These are phyloP conservation scores for Hippocampus barbouri DNA, from an alignment of 2,113 vertebrate genomes.

Conservation along the genomic window DNA sequence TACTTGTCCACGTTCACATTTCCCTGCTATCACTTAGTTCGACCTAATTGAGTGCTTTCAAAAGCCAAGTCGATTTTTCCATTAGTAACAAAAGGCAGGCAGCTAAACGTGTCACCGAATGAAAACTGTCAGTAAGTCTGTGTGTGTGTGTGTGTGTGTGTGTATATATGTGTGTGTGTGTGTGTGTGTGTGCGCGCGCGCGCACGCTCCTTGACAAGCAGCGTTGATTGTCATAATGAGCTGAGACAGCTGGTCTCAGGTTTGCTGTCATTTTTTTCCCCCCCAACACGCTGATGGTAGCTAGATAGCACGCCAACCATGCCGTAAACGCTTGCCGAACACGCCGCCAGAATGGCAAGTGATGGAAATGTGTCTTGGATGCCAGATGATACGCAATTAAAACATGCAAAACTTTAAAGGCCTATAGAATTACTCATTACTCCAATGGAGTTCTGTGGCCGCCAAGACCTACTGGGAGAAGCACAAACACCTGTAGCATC, in stretches of 20 bases:
- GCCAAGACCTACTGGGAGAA: not conserved
- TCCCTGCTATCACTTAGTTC: slow-evolving; percentile 44
- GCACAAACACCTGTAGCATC: slow-evolving; percentile 22
- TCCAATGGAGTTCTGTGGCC: not conserved
- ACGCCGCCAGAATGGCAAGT: not conserved
- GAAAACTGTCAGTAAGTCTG: slow-evolving; percentile 1
- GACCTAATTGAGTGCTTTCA: slow-evolving; percentile 63
- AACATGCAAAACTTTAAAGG: not conserved
- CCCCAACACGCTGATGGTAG: slow-evolving; percentile 25
- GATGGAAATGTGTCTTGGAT: not conserved
- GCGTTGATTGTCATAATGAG: slow-evolving; percentile 48
- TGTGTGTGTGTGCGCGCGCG: not conserved
- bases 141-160: slow-evolving; percentile 8
- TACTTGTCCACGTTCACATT: slow-evolving; percentile 62
- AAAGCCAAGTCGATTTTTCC: slow-evolving; percentile 56
- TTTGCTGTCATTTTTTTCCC: slow-evolving; percentile 39
- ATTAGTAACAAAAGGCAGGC: slow-evolving; percentile 59
- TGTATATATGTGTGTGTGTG: not conserved
- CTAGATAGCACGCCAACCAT: slow-evolving; percentile 30
- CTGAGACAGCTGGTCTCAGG: slow-evolving; percentile 51
- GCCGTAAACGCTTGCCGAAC: slow-evolving; percentile 4
- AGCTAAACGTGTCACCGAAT: slow-evolving; percentile 40
- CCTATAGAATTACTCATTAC: slow-evolving; percentile 1
- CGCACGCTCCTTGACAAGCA: not conserved
- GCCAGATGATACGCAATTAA: slow-evolving; percentile 1